Conservation (phyloP, 2,888 invertebrate genomes). For the Tipula lateralis region DNA sequence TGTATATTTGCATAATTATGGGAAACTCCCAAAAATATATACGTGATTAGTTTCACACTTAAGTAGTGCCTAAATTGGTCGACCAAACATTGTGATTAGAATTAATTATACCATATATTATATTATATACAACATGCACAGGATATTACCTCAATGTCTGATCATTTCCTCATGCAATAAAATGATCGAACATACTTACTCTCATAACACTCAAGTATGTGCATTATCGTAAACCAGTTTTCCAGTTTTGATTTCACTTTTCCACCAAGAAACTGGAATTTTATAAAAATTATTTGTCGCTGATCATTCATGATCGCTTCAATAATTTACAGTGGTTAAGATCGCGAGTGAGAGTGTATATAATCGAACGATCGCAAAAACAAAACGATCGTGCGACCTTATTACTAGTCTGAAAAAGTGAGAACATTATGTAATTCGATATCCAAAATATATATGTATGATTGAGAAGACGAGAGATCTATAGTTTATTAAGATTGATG, state of each 20-base stretch:
- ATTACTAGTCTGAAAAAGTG: background rate
- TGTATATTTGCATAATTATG: background rate
- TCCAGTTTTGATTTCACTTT: background rate
- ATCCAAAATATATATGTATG: background rate
- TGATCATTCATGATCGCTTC: background rate
- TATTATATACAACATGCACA: background rate
- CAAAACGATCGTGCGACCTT: background rate
- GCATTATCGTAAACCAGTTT: background rate
- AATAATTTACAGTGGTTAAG: background rate
- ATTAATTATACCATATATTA: background rate
- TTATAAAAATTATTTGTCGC: background rate
- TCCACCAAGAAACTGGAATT: background rate
- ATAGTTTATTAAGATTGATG: background rate
- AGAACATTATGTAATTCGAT: background rate
- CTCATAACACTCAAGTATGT: background rate
- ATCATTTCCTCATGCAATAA: background rate
- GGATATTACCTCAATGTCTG: background rate
- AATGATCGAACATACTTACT: background rate
- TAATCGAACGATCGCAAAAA: background rate
- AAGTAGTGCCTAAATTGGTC: background rate
- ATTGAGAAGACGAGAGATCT: background rate
- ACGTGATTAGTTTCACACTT: background rate
- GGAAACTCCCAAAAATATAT: background rate
- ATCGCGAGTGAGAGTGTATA: background rate
- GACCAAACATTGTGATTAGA: background rate